These are phyloP conservation scores for Cataglyphis hispanica DNA, from an alignment of 1,140 invertebrate species.

Conservation along the genomic window DNA sequence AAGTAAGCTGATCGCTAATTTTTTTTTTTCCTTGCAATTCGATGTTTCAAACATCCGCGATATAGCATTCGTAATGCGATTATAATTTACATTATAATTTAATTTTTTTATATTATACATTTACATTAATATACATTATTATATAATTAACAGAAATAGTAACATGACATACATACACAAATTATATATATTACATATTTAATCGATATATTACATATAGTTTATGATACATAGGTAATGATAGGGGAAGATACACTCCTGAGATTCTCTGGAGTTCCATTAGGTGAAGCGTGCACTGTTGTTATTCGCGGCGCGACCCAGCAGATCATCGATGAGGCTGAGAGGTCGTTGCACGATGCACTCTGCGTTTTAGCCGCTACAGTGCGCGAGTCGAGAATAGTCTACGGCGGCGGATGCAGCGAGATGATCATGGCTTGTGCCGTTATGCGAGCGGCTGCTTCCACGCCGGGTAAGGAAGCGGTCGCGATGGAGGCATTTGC, in stretches of 20 bases:
- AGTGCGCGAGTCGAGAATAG: constrained; percentile 96
- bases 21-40: background rate
- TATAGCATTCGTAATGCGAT: background rate
- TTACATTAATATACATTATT: too few relatives aligned
- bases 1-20: constrained; percentile 86
- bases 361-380: constrained; percentile 98
- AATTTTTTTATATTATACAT: too few relatives aligned
- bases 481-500: constrained; percentile 99
- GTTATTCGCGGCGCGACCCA: constrained; percentile 99
- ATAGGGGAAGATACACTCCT: constrained; percentile 99
- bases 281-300: constrained; percentile 99
- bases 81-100: background rate
- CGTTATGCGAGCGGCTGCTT: constrained; percentile 93
- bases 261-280: constrained; percentile 97
- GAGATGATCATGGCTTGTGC: constrained; percentile 99
- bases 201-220: constrained; percentile 5
- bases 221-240: constrained; percentile 89
- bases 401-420: constrained; percentile 97
- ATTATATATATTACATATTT: constrained; percentile 30
- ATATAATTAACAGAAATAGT: too few relatives aligned
- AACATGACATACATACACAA: too few relatives aligned
- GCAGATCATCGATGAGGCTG: constrained; percentile 99
- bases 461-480: constrained; percentile 98
- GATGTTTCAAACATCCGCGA: background rate
- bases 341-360: constrained; percentile 99